Evolutionary conservation across 2,113 vertebrate species (phyloP).

Genomic region (Diphyllodes magnificus): DNA sequence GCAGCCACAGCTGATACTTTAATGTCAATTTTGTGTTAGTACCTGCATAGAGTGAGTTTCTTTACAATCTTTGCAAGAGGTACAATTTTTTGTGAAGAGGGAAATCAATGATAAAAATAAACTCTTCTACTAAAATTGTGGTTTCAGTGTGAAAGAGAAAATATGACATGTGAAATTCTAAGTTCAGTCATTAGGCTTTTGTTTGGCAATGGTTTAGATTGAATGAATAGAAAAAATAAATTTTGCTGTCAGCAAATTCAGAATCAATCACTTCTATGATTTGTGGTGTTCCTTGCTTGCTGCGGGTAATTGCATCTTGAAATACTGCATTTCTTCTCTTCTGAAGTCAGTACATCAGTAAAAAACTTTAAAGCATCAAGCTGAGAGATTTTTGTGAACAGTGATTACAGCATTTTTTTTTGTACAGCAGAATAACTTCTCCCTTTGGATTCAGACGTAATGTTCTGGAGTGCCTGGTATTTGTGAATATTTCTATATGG

Average conservation of each 20-base stretch:
- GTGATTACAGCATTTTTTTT: constrained; percentile 33
- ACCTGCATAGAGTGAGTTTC: neutral
- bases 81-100: neutral
- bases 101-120: neutral
- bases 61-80: neutral
- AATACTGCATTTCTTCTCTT: constrained; percentile 24
- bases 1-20: neutral
- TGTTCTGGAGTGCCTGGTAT: constrained; percentile 17
- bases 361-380: constrained; percentile 2
- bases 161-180: neutral
- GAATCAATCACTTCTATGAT: neutral
- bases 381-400: constrained; percentile 20
- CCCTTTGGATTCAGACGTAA: constrained; percentile 19
- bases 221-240: neutral
- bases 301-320: neutral
- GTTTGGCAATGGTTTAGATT: neutral
- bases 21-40: neutral
- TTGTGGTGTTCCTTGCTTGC: neutral
- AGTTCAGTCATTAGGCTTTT: neutral
- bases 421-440: constrained; percentile 31
- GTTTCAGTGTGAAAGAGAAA: neutral
- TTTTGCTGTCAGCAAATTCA: neutral
- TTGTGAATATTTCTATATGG: neutral
- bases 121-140: neutral
- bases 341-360: neutral